Base-by-base conservation (phyloP, 2,888 invertebrate genomes). In the Leucophenga maculata region DNA sequence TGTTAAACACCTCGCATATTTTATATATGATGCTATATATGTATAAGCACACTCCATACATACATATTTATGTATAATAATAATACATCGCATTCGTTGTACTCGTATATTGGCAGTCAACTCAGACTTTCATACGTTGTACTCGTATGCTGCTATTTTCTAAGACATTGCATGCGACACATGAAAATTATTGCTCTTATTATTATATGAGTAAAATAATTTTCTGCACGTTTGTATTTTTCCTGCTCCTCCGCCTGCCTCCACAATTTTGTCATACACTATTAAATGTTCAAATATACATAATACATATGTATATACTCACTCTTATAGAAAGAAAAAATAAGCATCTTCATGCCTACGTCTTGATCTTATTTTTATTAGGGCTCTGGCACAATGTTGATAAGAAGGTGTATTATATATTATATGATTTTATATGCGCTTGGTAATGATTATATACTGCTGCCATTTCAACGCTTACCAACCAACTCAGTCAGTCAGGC, bases 151-250 rank as follows among this genome's bases (percentile, higher is more conserved):
- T 32, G 32, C 48, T 60, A 69, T 65, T 73, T 74, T 69, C 72
- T 70, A 69, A 72, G 74, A 69, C 69, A 72, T 74, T 72, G 70
- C 64, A 69, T 22, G 72, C 80, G 77, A 80, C 82, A 83, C 77
- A 82, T 77, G 85, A 80, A 84, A 82, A 81, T 83, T 83, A 82
- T 82, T 82, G 78, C 80, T 80, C 80, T n/a, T n/a, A n/a, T 83
- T 80, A 84, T 83, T 84, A 83, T 80, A 81, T 79, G 76, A 77
- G 80, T 82, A 84, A 84, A 84, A 80, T 84, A 75, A 84, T 83
- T 80, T 79, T 70, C 76, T 84, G 73, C 72, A 74, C 52, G 57
- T 69, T 46, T 59, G 22, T 22, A 11, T 14, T 26, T 26, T n/a
- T 6, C 20, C 16, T 20, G 14, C 6, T 11, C 55, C 55, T 22